A percentile compares a stretch with the other conserved stretches of the same genome.
phyloP scores from a whole-genome alignment of 64 coral and sea anemone genomes.

The Actinia equina region DNA sequence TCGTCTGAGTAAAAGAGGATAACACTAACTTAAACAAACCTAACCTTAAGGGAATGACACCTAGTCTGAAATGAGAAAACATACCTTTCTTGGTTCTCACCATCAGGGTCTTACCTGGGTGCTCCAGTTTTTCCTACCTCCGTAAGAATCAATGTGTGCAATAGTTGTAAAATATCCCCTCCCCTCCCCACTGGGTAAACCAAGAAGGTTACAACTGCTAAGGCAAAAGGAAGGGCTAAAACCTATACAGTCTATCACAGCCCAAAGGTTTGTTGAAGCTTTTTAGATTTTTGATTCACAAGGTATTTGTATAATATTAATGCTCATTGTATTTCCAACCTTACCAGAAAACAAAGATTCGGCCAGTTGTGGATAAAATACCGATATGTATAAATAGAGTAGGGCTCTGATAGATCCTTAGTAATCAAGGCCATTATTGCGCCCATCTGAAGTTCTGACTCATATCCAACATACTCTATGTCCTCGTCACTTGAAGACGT shows the following conservation, averaged over 20 bases:
- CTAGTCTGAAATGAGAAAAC: no score
- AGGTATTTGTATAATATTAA: not conserved
- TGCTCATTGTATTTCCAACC: not conserved
- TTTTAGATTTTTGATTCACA: no score
- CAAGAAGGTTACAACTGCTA: not conserved
- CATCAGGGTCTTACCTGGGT: no score
- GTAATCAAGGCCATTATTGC: conserved; percentile 96
- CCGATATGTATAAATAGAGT: conserved; percentile 96
- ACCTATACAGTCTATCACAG: not conserved
- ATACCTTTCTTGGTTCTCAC: no score
- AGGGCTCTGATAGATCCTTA: conserved; percentile 97
- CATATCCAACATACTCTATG: conserved; percentile 71
- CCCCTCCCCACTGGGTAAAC: no score
- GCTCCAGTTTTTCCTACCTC: no score
- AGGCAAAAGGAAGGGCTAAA: not conserved
- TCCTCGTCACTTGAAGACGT: not conserved
- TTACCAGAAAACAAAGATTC: conserved; percentile 93
- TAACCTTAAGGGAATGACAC: no score
- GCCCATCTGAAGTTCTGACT: conserved; percentile 92
- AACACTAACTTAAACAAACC: no score
- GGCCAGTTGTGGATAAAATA: conserved; percentile 99
- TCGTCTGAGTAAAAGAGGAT: no score
- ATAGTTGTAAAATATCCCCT: no score
- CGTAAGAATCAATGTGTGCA: no score
- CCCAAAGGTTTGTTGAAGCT: not conserved